phyloP scores from a whole-genome alignment of 2,113 vertebrate genomes.

The Brachyhypopomus occidentalis region DNA sequence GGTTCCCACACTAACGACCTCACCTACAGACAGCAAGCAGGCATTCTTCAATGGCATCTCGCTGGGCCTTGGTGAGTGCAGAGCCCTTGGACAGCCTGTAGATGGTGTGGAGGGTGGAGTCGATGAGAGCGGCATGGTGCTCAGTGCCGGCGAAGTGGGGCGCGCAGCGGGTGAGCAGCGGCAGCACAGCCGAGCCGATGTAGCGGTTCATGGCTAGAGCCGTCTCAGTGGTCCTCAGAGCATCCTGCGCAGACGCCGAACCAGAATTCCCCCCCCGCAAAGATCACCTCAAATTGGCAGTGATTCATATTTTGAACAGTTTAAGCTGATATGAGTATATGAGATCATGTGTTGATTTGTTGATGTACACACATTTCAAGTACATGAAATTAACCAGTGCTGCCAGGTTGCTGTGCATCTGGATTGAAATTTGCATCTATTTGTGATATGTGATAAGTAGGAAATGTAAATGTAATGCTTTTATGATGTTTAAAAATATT shows the following conservation, averaged over 20 bases:
- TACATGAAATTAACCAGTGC: too few relatives aligned
- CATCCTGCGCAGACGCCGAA: conserved; percentile 75
- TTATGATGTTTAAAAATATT: too few relatives aligned
- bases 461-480: too few relatives aligned
- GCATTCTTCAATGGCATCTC: conserved; percentile 97
- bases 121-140: conserved; percentile 87
- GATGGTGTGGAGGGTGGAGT: conserved; percentile 93
- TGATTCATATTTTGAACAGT: too few relatives aligned
- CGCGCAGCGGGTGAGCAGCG: conserved; percentile 91
- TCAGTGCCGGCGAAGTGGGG: conserved; percentile 93
- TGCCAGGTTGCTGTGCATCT: too few relatives aligned
- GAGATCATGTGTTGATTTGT: too few relatives aligned
- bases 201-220: conserved; percentile 95
- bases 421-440: too few relatives aligned
- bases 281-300: too few relatives aligned
- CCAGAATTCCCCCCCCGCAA: background rate
- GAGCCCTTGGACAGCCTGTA: conserved; percentile 96
- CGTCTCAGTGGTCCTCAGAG: conserved; percentile 91
- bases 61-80: conserved; percentile 95
- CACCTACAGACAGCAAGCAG: conserved; percentile 94
- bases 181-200: conserved; percentile 91
- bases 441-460: too few relatives aligned
- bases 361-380: too few relatives aligned
- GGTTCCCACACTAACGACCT: conserved; percentile 46
- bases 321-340: too few relatives aligned